phyloP scores from a whole-genome alignment of 2,888 invertebrate species.

The Drosophila seclusa region DNA sequence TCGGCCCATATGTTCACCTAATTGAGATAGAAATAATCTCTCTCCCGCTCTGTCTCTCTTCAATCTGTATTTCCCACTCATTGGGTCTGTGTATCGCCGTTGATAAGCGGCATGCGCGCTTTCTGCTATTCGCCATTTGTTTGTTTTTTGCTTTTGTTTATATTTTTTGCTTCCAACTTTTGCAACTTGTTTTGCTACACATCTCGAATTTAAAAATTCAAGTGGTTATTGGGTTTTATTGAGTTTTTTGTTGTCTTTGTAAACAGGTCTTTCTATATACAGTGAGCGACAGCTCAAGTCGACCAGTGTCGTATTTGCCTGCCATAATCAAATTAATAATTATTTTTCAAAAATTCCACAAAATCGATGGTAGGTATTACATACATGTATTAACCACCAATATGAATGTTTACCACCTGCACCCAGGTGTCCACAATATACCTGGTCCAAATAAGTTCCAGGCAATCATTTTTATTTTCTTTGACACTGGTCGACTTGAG shows the following conservation, averaged over 20 bases:
- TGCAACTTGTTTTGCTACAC: constrained; percentile 18
- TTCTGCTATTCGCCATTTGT: constrained; percentile 37
- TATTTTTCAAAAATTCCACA: too few species aligned
- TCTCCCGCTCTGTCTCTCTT: background rate
- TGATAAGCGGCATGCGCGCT: constrained; percentile 55
- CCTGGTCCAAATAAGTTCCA: too few species aligned
- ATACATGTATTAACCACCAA: too few species aligned
- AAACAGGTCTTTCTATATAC: background rate
- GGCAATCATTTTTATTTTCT: too few species aligned
- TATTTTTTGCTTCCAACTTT: constrained; percentile 39
- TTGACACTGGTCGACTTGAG: too few species aligned
- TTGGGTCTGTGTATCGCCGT: constrained; percentile 22
- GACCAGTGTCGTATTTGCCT: too few species aligned
- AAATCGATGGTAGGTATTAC: too few species aligned
- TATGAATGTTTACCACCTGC: too few species aligned
- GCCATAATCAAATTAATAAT: too few species aligned
- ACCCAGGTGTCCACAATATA: too few species aligned
- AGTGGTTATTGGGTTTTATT: background rate
- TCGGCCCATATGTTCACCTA: constrained; percentile 25
- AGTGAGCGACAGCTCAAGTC: too few species aligned
- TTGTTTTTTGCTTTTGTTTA: constrained; percentile 24
- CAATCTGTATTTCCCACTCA: constrained; percentile 31
- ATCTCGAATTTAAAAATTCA: constrained; percentile 15
- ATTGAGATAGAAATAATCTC: constrained; percentile 27
- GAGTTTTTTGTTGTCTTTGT: background rate